Base-by-base conservation (phyloP, 30 jellyfish, hydroid and myxozoan genomes). In the Aurelia aurita region DNA sequence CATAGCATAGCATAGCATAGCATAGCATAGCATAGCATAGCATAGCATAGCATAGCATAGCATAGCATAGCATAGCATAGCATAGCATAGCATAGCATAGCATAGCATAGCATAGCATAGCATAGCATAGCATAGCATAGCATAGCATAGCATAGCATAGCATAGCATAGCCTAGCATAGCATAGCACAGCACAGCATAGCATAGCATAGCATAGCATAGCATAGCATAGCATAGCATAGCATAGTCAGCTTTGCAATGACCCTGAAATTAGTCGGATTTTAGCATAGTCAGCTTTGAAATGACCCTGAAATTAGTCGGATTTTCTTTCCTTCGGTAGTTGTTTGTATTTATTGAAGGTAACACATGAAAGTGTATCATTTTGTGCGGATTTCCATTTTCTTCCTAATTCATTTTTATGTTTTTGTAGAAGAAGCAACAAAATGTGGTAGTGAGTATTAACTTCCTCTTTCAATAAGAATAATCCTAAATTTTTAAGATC, bases 401-500 rank as follows among this genome's bases (percentile, higher is more conserved):
- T 34, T 9, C 3, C 15, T 47, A 43, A 72, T 3, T 3, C 31
- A 10, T 0, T 12, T 44, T 72, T n/a, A 34, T 3, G 5, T 21
- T 35, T 32, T 64, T 47, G 55, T 21, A 67, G 85, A 67, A 81
- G 76, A 81, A 81, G 78, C 85, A 83, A 10, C 74, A 54, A 53
- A 34, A n/a, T 51, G 85, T 14, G 25, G 55, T 31, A 18, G 75
- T 68, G 46, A 35, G 77, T 25, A 39, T 39, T 3, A 10, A 39
- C 23, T 47, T 29, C 35, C 74, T 39, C 15, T 39, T 39, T 39
- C 16, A 1, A 15, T 39, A 39, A 39, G n/a, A n/a, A n/a, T n/a
- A 39, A 4, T 39, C 9, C 0, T 8, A 4, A 9, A 39, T 0
- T 39, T 39, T 39, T 1, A 39, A 8, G 15, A 39, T 39, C 12